Evolutionary conservation across 2,797 vertebrate genomes (phyloP).

Genomic region (Carapus acus): DNA sequence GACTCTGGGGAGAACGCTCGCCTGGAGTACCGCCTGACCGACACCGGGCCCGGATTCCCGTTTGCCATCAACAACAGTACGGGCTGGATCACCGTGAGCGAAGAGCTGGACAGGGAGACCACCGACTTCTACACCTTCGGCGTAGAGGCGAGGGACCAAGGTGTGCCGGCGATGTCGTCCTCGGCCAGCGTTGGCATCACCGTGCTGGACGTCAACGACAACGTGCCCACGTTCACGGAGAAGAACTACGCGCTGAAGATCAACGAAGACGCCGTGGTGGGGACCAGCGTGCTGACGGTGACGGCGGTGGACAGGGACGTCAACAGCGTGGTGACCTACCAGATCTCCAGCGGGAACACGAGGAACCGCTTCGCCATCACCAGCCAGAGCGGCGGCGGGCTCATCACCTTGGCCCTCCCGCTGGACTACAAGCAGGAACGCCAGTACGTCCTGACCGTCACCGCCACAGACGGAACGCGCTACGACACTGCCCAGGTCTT

Average conservation of each 20-base stretch:
- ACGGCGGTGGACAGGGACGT: conserved; percentile 87
- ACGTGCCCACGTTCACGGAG: conserved; percentile 88
- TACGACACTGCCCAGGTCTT: conserved; percentile 89
- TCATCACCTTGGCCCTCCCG: conserved; percentile 88
- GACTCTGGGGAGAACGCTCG: conserved; percentile 91
- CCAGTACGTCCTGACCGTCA: conserved; percentile 89
- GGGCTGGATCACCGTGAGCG: conserved; percentile 87
- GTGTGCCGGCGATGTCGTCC: conserved; percentile 85
- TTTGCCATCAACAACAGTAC: conserved; percentile 95
- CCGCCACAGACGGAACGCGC: conserved; percentile 90
- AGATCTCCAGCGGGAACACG: conserved; percentile 96
- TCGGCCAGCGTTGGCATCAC: conserved; percentile 92
- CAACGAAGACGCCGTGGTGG: conserved; percentile 90
- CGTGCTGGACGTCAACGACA: conserved; percentile 92
- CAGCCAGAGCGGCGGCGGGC: conserved; percentile 92
- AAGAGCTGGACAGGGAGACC: conserved; percentile 87
- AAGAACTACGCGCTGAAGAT: conserved; percentile 86
- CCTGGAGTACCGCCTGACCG: conserved; percentile 84
- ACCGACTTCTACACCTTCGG: conserved; percentile 89
- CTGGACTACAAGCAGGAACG: conserved; percentile 98
- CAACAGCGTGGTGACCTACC: conserved; percentile 94
- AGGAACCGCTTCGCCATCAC: conserved; percentile 96
- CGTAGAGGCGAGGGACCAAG: conserved; percentile 89
- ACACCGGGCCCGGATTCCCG: conserved; percentile 78
- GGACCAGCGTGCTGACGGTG: conserved; percentile 88